Base-by-base conservation (phyloP, 2,797 vertebrate genomes). In the Bradypus variegatus region DNA sequence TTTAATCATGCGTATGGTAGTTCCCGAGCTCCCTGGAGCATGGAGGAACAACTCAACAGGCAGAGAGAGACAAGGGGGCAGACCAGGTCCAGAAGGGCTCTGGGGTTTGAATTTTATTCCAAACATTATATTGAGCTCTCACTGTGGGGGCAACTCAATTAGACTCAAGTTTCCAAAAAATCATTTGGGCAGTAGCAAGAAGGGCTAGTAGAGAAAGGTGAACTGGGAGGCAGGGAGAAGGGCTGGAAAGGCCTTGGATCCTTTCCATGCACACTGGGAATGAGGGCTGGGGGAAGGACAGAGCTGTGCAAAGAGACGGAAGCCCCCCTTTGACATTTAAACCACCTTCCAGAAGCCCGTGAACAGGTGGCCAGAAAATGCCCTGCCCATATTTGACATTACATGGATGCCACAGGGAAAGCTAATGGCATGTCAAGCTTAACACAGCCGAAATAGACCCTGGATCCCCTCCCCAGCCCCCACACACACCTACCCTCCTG, bases 231-330 rank as follows among this genome's bases (percentile, higher is more conserved):
- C 23, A 58, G 12, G 1, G 2, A 38, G 77, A 62, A 36, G 13
- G 4, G 14, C 45, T 21, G 6, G 36, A 18, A 55, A 62, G 36
- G 58, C 10, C 12, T 16, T 1, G 0, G 10, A 12, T 41, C 18
- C 2, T 36, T 8, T 38, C 48, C 15, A 12, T 1, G 33, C 14
- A 2, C 38, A 67, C 41, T 19, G n/a, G 25, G 64, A 25, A 29
- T 0, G 27, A 33, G 38, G 2, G 38, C 8, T 0, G 0, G 41
- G 11, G 2, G 14, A 12, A 1, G 31, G 6, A 14, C 13, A 72
- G 50, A 13, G 25, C 38, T 6, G 36, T 12, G 25, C 16, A n/a
- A 33, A 48, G 13, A 41, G 50, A 8, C 29, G 0, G 6, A 14
- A 21, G 27, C 41, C 16, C 23, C 33, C 58, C 72, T 62, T 23